phyloP scores from a whole-genome alignment of 2,113 vertebrate genomes.

The Choloepus hoffmanni region DNA sequence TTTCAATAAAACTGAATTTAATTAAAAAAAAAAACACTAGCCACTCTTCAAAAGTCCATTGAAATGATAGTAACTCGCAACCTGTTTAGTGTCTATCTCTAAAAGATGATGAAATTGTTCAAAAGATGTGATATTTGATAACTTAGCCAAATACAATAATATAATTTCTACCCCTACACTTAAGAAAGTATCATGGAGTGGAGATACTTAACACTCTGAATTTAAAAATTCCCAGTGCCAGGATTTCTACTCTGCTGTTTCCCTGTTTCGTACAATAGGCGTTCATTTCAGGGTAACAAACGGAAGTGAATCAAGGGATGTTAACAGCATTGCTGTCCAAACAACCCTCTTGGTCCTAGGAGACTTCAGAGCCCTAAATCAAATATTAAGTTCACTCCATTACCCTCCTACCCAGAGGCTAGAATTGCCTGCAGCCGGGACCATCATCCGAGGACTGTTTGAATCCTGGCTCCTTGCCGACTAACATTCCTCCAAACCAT shows the following conservation, averaged over 20 bases:
- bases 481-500: not conserved
- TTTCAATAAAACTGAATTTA: too few species aligned
- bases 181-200: not conserved
- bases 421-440: not conserved
- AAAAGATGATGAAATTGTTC: conserved; percentile 20
- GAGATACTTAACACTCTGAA: not conserved
- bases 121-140: not conserved
- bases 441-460: not conserved
- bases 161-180: not conserved
- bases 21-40: too few species aligned
- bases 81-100: not conserved
- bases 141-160: conserved; percentile 14
- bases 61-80: not conserved
- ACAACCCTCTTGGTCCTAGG: not conserved
- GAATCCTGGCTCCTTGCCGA: not conserved
- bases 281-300: not conserved
- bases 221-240: not conserved
- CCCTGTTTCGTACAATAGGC: not conserved
- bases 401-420: not conserved
- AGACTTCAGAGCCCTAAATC: not conserved
- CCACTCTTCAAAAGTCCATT: not conserved
- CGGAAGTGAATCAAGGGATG: not conserved
- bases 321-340: not conserved
- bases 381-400: not conserved
- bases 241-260: not conserved